Percentiles rank a stretch among this genome's conserved stretches.
Evolutionary conservation across 64 coral and sea anemone genomes (phyloP).

Genomic region (Actinia tenebrosa): DNA sequence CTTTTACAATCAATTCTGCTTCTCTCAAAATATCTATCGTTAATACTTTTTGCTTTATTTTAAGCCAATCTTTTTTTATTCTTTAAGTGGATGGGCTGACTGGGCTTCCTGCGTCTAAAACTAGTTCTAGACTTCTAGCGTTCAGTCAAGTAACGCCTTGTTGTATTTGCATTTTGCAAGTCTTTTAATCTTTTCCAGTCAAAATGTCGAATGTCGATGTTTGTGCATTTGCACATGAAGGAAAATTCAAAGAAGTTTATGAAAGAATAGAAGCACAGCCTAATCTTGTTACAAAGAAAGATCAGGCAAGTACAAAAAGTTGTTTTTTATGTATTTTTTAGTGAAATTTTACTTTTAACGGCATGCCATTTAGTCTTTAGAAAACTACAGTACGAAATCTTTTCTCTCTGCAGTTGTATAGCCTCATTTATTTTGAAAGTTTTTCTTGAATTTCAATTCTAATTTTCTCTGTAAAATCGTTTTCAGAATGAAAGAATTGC

Average conservation of each 20-base stretch:
- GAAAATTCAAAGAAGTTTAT: conserved; percentile 79
- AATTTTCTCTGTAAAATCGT: neutral
- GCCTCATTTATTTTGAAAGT: too few relatives aligned
- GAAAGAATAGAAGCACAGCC: conserved; percentile 59
- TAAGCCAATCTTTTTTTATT: neutral
- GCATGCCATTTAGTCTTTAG: too few relatives aligned
- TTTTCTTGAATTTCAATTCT: neutral
- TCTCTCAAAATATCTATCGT: neutral
- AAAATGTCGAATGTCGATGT: conserved; percentile 89
- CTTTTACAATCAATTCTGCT: too few relatives aligned
- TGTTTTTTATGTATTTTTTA: neutral
- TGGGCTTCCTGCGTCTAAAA: neutral
- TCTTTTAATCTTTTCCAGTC: neutral
- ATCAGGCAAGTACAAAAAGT: conserved; percentile 28
- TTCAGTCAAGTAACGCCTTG: neutral
- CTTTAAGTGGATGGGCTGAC: neutral
- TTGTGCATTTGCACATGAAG: conserved; percentile 86
- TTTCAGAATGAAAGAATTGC: conserved; percentile 78
- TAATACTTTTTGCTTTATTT: neutral
- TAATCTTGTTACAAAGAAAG: conserved; percentile 39
- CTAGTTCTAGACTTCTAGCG: neutral
- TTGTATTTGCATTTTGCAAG: neutral
- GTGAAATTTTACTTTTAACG: too few relatives aligned
- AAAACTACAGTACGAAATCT: too few relatives aligned
- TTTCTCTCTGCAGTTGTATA: too few relatives aligned